Evolutionary conservation across 2,113 vertebrate species (phyloP).

Genomic region (Grammomys dolichurus): DNA sequence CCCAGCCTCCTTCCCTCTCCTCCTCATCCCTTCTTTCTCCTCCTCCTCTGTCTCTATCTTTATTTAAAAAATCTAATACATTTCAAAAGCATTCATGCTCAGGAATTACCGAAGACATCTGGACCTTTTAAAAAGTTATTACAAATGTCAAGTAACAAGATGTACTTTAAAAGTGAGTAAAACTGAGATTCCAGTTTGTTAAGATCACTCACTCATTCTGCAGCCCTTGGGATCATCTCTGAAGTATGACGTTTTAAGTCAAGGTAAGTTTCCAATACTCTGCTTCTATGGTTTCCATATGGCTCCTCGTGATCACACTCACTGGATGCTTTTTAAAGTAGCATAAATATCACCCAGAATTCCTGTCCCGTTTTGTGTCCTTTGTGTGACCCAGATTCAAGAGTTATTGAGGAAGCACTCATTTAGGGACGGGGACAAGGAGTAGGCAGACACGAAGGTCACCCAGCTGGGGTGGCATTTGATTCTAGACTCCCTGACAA

Average conservation of each 20-base stretch:
- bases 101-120: constrained; percentile 66
- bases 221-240: constrained; percentile 58
- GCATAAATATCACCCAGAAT: constrained; percentile 23
- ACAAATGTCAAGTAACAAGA: constrained; percentile 58
- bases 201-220: constrained; percentile 70
- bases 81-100: constrained; percentile 47
- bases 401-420: background rate
- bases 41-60: background rate
- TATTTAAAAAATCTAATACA: background rate
- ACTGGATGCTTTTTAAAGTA: constrained; percentile 26
- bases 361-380: background rate
- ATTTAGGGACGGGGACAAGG: background rate
- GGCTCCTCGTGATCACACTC: background rate
- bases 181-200: constrained; percentile 63
- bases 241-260: constrained; percentile 55
- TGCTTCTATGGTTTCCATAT: constrained; percentile 66
- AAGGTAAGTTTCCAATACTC: constrained; percentile 66
- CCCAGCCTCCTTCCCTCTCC: background rate
- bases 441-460: background rate
- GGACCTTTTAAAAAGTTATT: constrained; percentile 70
- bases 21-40: background rate
- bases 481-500: background rate
- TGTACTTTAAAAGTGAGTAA: constrained; percentile 51
- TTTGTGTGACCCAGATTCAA: background rate
- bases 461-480: background rate